Evolutionary conservation across 1,140 invertebrate species (phyloP).

Genomic region (Cyphomyrmex costatus): DNA sequence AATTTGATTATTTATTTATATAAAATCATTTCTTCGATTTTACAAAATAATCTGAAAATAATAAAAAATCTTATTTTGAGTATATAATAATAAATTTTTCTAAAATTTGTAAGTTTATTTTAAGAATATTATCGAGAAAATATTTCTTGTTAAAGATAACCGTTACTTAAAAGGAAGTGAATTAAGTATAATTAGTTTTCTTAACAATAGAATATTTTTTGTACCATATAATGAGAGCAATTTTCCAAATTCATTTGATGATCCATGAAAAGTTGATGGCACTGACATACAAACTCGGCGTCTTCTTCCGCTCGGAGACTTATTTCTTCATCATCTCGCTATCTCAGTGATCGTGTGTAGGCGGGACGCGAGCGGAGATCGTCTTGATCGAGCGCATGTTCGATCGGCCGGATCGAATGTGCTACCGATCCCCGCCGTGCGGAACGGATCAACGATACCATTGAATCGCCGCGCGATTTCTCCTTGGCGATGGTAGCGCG

Average conservation of each 20-base stretch:
- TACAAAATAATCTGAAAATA: no score
- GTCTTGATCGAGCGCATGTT: conserved; percentile 53
- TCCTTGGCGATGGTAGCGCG: conserved; percentile 56
- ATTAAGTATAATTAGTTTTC: no score
- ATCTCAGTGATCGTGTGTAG: conserved; percentile 55
- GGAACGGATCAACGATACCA: conserved; percentile 61
- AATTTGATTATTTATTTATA: no score
- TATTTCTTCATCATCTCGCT: conserved; percentile 58
- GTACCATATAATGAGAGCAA: not conserved
- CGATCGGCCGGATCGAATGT: conserved; percentile 45
- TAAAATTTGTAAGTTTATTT: no score
- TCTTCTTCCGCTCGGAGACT: conserved; percentile 33
- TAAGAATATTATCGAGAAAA: no score
- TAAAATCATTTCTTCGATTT: no score
- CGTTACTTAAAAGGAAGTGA: no score
- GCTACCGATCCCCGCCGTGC: conserved; percentile 59
- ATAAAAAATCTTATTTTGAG: no score
- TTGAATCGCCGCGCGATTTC: conserved; percentile 48
- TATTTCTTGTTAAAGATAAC: no score
- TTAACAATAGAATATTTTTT: not conserved
- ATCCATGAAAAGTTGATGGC: not conserved
- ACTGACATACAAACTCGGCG: not conserved
- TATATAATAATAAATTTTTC: no score
- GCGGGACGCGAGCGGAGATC: conserved; percentile 65
- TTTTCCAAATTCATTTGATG: not conserved